Evolutionary conservation across 2,113 vertebrate species (phyloP).

Genomic region (Butastur rufipennis): DNA sequence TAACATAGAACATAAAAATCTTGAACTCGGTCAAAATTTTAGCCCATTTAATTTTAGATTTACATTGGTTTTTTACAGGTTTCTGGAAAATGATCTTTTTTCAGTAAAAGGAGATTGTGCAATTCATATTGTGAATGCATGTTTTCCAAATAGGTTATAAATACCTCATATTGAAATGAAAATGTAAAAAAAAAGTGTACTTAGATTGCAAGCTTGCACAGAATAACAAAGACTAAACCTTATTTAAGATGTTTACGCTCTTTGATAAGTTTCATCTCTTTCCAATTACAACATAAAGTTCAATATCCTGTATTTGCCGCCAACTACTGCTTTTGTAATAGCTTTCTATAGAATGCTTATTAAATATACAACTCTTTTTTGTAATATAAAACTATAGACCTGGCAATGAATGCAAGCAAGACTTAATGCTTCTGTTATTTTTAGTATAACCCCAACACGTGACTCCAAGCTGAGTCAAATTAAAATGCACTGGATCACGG

Average conservation of each 20-base stretch:
- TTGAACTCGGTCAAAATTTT: neutral
- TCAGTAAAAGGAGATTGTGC: neutral
- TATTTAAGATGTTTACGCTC: neutral
- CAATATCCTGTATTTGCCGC: fast-evolving
- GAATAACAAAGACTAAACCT: neutral
- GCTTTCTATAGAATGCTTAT: neutral
- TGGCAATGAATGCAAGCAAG: neutral
- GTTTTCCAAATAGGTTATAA: neutral
- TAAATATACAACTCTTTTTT: neutral
- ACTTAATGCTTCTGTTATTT: neutral
- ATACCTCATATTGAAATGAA: neutral
- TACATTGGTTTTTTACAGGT: neutral
- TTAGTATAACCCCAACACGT: neutral
- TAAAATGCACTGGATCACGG: neutral
- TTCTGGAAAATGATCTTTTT: neutral
- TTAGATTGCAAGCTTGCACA: neutral
- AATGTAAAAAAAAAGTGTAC: neutral
- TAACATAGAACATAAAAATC: neutral
- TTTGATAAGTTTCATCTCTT: neutral
- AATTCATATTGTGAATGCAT: neutral
- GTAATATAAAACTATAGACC: neutral
- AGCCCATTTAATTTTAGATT: neutral
- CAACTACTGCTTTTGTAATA: neutral
- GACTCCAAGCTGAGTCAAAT: neutral
- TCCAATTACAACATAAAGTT: neutral